Evolutionary conservation across 92 coral and sea anemone species (phyloP).

Genomic region (Porites cylindrica): DNA sequence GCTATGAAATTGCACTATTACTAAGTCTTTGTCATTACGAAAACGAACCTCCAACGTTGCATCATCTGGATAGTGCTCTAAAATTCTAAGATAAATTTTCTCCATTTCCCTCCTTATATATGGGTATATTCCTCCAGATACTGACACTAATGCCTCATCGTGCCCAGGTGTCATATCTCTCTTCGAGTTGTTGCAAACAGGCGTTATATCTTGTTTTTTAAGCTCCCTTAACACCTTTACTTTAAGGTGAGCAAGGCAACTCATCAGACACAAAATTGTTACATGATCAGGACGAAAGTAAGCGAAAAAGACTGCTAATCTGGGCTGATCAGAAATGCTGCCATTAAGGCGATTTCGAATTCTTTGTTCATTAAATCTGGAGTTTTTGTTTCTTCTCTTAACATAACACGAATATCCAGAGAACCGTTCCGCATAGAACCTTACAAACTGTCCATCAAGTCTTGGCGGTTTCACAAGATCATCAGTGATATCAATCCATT

Average conservation of each 20-base stretch:
- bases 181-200: neutral
- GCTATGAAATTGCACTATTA: neutral
- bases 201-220: neutral
- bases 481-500: conserved; percentile 29
- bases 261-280: conserved; percentile 8
- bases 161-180: conserved; percentile 3
- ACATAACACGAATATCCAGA: conserved; percentile 1
- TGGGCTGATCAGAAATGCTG: neutral
- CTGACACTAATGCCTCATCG: conserved; percentile 11
- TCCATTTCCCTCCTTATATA: neutral
- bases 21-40: neutral
- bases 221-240: neutral
- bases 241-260: conserved; percentile 29
- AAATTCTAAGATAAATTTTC: neutral
- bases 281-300: conserved; percentile 6
- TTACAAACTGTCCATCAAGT: neutral
- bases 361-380: too few relatives aligned
- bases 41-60: neutral
- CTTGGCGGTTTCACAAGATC: neutral
- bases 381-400: too few relatives aligned
- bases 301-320: conserved; percentile 21
- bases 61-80: neutral
- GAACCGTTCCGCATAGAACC: conserved; percentile 11
- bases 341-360: too few relatives aligned
- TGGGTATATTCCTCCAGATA: conserved; percentile 14